phyloP scores from a whole-genome alignment of 1,140 invertebrate genomes.

The Temnothorax curvispinosus region DNA sequence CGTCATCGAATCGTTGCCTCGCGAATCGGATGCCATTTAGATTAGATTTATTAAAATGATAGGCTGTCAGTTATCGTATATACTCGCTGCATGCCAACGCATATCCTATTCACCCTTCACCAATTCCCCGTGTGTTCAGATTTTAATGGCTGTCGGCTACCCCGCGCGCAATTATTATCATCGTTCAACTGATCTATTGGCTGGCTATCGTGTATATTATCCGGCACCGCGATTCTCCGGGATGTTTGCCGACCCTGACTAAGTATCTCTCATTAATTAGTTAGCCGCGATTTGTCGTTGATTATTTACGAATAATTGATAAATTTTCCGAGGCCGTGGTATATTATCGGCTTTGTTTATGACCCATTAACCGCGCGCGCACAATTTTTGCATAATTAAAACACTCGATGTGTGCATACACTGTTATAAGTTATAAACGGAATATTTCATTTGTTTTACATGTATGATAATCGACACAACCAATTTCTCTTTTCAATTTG shows the following conservation, averaged over 20 bases:
- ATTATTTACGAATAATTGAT: constrained; percentile 58
- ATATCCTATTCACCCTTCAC: background rate
- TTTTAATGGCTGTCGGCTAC: constrained; percentile 46
- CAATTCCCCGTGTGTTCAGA: background rate
- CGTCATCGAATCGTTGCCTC: constrained; percentile 47
- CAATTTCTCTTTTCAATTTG: background rate
- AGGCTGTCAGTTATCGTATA: constrained; percentile 51
- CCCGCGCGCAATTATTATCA: constrained; percentile 45
- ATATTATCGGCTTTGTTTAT: background rate
- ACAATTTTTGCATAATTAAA: constrained; percentile 33
- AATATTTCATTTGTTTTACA: background rate
- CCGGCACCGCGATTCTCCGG: constrained; percentile 28
- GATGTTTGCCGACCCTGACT: constrained; percentile 45
- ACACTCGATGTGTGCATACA: background rate
- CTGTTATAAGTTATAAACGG: background rate
- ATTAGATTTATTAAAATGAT: constrained; percentile 73
- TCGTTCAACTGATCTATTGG: constrained; percentile 67
- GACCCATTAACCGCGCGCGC: background rate
- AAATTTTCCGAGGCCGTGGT: constrained; percentile 10
- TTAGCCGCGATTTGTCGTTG: constrained; percentile 48
- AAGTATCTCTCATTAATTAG: constrained; percentile 56
- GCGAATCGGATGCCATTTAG: constrained; percentile 62
- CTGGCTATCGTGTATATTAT: constrained; percentile 59
- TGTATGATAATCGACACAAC: background rate
- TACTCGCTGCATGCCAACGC: background rate